These are phyloP conservation scores for Clarias gariepinus DNA, from an alignment of 2,113 vertebrate genomes.

Conservation along the genomic window DNA sequence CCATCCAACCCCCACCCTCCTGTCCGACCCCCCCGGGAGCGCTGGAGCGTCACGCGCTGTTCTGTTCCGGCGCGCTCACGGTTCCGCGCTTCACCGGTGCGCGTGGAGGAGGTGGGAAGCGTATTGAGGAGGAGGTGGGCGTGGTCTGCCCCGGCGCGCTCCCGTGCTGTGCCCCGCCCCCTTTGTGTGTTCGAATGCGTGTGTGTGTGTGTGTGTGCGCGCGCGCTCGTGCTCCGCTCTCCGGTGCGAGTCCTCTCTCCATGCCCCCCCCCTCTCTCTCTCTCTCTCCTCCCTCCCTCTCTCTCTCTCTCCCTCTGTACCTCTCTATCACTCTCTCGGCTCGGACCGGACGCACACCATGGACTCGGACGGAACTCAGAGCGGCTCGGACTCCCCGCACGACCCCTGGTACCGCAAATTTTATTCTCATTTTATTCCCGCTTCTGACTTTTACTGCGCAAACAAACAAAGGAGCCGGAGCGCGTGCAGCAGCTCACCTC, in stretches of 20 bases:
- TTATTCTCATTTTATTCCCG: background rate
- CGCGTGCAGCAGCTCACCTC: constrained; percentile 17
- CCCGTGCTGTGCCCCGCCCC: background rate
- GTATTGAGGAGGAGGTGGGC: background rate
- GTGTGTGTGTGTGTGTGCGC: background rate
- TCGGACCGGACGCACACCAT: constrained; percentile 71
- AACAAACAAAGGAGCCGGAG: constrained; percentile 37
- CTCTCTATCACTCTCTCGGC: constrained; percentile 44
- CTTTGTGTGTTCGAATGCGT: background rate
- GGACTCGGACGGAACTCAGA: constrained; percentile 95
- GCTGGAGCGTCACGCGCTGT: constrained; percentile 24
- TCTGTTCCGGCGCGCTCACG: constrained; percentile 49
- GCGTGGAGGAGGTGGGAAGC: background rate
- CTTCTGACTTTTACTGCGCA: background rate
- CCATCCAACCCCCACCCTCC: constrained; percentile 26
- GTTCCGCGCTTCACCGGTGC: constrained; percentile 34
- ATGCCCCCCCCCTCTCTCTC: constrained; percentile 46
- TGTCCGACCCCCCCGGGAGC: background rate
- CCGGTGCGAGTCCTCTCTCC: constrained; percentile 41
- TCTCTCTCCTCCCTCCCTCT: constrained; percentile 22
- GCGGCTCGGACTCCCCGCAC: constrained; percentile 90
- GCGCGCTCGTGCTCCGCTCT: constrained; percentile 56
- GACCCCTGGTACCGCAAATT: constrained; percentile 85
- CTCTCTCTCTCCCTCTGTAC: constrained; percentile 48
- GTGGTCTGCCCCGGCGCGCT: constrained; percentile 19